A percentile compares a stretch with the other conserved stretches of the same genome.
Conservation (phyloP, 1,140 invertebrate genomes). For the Saccostrea cuccullata region DNA sequence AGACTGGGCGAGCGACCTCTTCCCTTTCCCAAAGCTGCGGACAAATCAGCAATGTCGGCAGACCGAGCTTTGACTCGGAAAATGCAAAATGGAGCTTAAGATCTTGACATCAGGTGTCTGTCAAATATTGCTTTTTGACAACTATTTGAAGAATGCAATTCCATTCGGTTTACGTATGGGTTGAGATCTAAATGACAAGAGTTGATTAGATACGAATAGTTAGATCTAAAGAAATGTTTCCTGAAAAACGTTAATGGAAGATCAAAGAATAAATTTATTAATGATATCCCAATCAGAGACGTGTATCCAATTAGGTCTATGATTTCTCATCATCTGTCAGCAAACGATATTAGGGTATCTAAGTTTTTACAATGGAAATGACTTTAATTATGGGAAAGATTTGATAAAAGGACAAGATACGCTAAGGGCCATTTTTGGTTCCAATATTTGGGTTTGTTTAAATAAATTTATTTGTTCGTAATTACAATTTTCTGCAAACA, state of each 20-base stretch:
- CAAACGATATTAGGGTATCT: neutral
- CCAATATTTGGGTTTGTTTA: no score
- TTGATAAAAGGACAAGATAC: no score
- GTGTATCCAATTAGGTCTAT: neutral
- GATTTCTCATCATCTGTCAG: neutral
- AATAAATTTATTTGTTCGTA: no score
- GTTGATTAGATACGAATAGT: neutral
- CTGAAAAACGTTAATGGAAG: slow-evolving; percentile 5
- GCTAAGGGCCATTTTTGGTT: no score
- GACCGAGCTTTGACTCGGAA: neutral
- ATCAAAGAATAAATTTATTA: neutral
- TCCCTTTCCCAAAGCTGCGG: neutral
- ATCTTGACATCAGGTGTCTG: neutral
- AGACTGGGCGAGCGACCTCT: neutral
- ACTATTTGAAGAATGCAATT: slow-evolving; percentile 16
- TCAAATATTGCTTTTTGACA: slow-evolving; percentile 33
- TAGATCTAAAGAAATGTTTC: neutral
- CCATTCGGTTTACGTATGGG: neutral
- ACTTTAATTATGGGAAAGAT: no score
- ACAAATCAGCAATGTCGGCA: neutral
- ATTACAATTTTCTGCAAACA: no score
- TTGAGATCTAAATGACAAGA: slow-evolving; percentile 26
- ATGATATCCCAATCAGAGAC: neutral
- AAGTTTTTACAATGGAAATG: no score
- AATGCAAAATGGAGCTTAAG: slow-evolving; percentile 5